phyloP scores from a whole-genome alignment of 2,888 invertebrate species.

The Saturnia pavonia region DNA sequence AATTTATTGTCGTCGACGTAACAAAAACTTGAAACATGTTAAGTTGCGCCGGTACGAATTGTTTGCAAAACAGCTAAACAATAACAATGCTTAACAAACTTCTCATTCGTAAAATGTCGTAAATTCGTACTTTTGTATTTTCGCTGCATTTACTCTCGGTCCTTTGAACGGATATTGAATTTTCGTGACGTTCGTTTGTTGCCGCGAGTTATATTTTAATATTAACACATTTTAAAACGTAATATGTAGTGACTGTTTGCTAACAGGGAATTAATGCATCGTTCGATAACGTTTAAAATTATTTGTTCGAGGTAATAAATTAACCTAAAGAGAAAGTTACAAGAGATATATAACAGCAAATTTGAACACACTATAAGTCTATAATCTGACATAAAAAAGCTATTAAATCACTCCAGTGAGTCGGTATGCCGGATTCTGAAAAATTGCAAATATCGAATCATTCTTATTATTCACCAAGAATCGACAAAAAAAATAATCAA shows the following conservation, averaged over 20 bases:
- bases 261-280: constrained; percentile 78
- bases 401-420: too few species aligned
- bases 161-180: constrained; percentile 75
- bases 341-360: too few species aligned
- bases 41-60: not conserved
- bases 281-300: constrained; percentile 21
- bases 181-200: constrained; percentile 74
- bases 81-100: not conserved
- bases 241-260: constrained; percentile 42
- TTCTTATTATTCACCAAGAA: too few species aligned
- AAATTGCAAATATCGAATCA: too few species aligned
- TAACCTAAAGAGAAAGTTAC: not conserved
- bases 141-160: constrained; percentile 56
- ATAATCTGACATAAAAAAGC: too few species aligned
- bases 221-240: constrained; percentile 64
- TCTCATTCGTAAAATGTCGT: constrained; percentile 43
- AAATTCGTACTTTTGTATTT: constrained; percentile 58
- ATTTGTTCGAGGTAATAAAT: not conserved
- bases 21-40: not conserved
- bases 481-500: too few species aligned
- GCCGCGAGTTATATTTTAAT: constrained; percentile 62
- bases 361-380: too few species aligned
- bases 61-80: not conserved
- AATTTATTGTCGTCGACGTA: not conserved
- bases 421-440: too few species aligned